A percentile compares a stretch with the other conserved stretches of the same genome.
Conservation (phyloP, 2,888 invertebrate genomes). For the Volucella zonaria region DNA sequence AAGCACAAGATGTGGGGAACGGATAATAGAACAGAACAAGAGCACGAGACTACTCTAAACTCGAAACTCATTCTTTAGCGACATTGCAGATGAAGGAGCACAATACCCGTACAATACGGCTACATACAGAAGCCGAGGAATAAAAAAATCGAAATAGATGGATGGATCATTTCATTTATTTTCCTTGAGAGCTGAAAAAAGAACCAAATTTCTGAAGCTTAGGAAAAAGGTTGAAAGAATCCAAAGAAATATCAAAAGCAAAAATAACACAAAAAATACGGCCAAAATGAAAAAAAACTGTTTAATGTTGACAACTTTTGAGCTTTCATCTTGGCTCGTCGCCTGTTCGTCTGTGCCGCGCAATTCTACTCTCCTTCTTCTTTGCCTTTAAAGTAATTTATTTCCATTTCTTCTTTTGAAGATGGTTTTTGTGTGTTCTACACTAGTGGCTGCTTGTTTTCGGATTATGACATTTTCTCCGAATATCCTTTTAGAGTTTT, state of each 20-base stretch:
- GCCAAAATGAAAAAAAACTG: slow-evolving; percentile 30
- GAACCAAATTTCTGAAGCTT: slow-evolving; percentile 3
- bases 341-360: slow-evolving; percentile 25
- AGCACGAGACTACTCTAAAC: neutral
- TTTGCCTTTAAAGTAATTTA: slow-evolving; percentile 58
- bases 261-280: slow-evolving; percentile 1
- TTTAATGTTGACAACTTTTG: slow-evolving; percentile 71
- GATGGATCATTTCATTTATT: slow-evolving; percentile 68
- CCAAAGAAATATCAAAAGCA: neutral
- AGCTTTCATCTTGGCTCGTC: slow-evolving; percentile 59
- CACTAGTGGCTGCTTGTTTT: neutral
- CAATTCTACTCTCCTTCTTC: neutral
- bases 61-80: neutral
- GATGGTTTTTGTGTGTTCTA: slow-evolving; percentile 10
- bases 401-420: slow-evolving; percentile 48
- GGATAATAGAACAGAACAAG: slow-evolving; percentile 54
- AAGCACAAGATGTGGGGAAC: slow-evolving; percentile 46
- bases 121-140: slow-evolving; percentile 2
- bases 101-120: slow-evolving; percentile 7
- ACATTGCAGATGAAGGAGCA: slow-evolving; percentile 62
- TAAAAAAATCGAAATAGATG: slow-evolving; percentile 48
- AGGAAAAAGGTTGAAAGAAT: neutral
- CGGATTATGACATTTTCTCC: slow-evolving; percentile 5
- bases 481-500: neutral
- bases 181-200: slow-evolving; percentile 20